Base-by-base conservation (phyloP, 2,888 invertebrate species). In the Drosophila picticornis region DNA sequence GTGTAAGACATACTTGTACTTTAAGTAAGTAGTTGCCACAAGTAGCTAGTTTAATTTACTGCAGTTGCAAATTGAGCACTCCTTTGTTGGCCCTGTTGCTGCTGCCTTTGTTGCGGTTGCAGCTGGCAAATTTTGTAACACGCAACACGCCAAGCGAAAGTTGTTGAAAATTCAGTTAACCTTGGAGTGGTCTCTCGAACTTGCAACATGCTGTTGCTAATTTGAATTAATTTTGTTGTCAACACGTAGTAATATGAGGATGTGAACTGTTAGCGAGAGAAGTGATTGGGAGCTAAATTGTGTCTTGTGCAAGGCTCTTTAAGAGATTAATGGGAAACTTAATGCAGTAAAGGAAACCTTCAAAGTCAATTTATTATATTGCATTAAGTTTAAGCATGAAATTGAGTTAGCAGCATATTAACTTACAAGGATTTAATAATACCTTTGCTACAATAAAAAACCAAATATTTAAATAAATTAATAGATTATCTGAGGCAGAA, bases 191-290 rank as follows among this genome's bases (percentile, higher is more conserved):
- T 56, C 50, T 81, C 60, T 25, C 38, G 36, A 46, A 74, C 61
- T 78, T 68, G 50, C 71, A 79, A 71, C 75, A 65, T 59, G 50
- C 38, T 74, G 57, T 69, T 65, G 73, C 83, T 88, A 86, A 90
- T 86, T 86, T 86, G 81, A 88, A 90, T 86, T 86, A 86, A 86
- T 86, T 86, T 86, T 86, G 83, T 85, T 86, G 85, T 86, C 85
- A 86, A 90, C 85, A 86, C 85, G 71, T 86, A 68, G 72, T 85
- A 80, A 85, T 80, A 83, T 71, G 67, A 81, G 84, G 80, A 79
- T 89, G 90, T 80, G 80, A 87, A 84, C 71, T 74, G 88, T 82
- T 84, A 74, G 61, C 87, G 58, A 69, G 55, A 27, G 19, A n/a
- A 9, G 9, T 22, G 64, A 29, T 52, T 59, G 48, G 19, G 2